These are phyloP conservation scores for Drosophila parabipectinata DNA, from an alignment of 1,140 invertebrate genomes.

Conservation along the genomic window DNA sequence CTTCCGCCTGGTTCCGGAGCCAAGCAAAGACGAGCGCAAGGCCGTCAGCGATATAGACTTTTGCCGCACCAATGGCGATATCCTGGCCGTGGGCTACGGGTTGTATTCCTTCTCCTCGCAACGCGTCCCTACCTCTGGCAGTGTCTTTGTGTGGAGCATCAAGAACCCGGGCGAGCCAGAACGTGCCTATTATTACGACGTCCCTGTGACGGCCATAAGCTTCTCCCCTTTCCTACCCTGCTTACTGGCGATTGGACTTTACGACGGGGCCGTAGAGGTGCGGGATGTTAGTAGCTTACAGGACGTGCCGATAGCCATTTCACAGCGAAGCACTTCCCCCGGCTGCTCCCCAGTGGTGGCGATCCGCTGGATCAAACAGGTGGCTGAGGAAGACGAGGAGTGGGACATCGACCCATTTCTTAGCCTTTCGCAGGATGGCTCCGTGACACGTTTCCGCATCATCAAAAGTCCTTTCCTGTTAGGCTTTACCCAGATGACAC, in stretches of 20 bases:
- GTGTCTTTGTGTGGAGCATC: conserved; percentile 91
- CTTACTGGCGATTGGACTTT: conserved; percentile 90
- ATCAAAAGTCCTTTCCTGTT: conserved; percentile 79
- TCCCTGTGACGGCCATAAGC: conserved; percentile 89
- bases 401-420: conserved; percentile 85
- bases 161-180: conserved; percentile 95
- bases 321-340: conserved; percentile 85
- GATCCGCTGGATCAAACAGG: conserved; percentile 85
- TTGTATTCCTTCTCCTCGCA: conserved; percentile 84
- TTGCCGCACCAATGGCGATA: conserved; percentile 87
- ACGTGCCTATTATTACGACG: conserved; percentile 88
- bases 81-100: conserved; percentile 89
- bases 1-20: conserved; percentile 86
- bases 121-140: conserved; percentile 57
- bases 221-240: conserved; percentile 89
- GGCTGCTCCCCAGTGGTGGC: conserved; percentile 88
- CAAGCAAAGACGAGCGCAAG: conserved; percentile 56
- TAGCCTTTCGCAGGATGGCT: conserved; percentile 86
- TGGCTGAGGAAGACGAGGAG: conserved; percentile 65
- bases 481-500: conserved; percentile 86
- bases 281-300: conserved; percentile 86
- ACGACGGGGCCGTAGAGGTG: conserved; percentile 90
- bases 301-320: conserved; percentile 85
- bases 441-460: conserved; percentile 85
- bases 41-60: conserved; percentile 87